Evolutionary conservation across 2,888 invertebrate species (phyloP).

Genomic region (Apoderus coryli): DNA sequence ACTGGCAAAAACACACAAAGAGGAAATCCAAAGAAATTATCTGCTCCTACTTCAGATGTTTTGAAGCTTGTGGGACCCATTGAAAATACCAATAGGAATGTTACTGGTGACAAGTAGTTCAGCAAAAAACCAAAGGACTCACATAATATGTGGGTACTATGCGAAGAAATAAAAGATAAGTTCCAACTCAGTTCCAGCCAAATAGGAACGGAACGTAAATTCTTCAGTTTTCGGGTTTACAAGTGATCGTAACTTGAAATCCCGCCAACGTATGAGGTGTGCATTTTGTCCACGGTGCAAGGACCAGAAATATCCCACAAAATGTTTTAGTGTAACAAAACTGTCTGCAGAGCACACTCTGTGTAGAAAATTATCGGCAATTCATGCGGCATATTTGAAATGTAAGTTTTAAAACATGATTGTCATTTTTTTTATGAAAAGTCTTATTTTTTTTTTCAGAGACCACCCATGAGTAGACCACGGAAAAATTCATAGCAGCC

Average conservation of each 20-base stretch:
- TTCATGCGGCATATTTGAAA: conserved; percentile 2
- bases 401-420: conserved; percentile 1
- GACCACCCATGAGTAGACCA: not conserved
- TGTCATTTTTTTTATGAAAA: conserved; percentile 1
- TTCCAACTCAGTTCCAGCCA: conserved; percentile 8
- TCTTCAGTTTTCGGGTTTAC: conserved; percentile 11
- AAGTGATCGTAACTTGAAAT: too few species aligned
- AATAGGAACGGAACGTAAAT: conserved; percentile 6
- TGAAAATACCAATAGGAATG: conserved; percentile 11
- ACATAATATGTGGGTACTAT: conserved; percentile 10
- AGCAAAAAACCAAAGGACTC: conserved; percentile 9
- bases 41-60: conserved; percentile 10
- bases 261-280: too few species aligned
- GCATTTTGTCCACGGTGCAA: too few species aligned
- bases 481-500: conserved; percentile 1
- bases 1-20: conserved; percentile 9
- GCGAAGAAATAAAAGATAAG: conserved; percentile 10
- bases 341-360: too few species aligned
- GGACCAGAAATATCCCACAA: too few species aligned
- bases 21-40: conserved; percentile 10
- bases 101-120: conserved; percentile 10
- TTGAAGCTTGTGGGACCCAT: conserved; percentile 10
- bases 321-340: too few species aligned
- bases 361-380: conserved; percentile 1
- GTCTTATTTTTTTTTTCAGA: not conserved